Conservation (phyloP, 2,797 vertebrate species). For the Anguilla marmorata region DNA sequence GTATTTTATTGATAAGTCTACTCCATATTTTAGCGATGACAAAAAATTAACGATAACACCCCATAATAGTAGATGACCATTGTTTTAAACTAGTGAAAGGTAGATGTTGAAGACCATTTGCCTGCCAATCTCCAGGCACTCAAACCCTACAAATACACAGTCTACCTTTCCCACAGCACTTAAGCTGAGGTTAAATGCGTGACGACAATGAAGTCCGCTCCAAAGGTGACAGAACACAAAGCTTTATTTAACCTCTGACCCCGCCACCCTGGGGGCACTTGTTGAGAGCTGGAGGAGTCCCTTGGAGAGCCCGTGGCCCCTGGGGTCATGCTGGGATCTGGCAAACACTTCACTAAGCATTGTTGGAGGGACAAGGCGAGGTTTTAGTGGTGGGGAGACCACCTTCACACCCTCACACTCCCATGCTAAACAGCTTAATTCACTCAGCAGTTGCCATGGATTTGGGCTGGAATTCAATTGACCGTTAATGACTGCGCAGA, state of each 20-base stretch:
- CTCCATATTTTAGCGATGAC: not conserved
- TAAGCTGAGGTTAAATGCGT: not conserved
- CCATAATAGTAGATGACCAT: not conserved
- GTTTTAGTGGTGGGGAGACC: constrained; percentile 30
- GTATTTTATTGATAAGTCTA: not conserved
- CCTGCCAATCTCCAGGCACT: not conserved
- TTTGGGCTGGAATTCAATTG: constrained; percentile 57
- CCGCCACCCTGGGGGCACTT: constrained; percentile 42
- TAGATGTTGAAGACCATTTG: not conserved
- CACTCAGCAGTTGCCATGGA: constrained; percentile 46
- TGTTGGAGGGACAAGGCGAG: constrained; percentile 44
- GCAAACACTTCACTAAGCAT: constrained; percentile 41
- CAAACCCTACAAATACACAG: not conserved
- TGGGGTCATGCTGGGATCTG: constrained; percentile 27
- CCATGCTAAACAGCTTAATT: constrained; percentile 37
- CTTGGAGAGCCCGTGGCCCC: constrained; percentile 40
- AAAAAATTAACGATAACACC: not conserved
- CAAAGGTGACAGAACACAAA: constrained; percentile 46
- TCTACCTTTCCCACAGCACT: constrained; percentile 38
- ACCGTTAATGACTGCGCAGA: constrained; percentile 57
- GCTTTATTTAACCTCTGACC: constrained; percentile 56
- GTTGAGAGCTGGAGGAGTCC: constrained; percentile 21
- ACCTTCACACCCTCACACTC: not conserved
- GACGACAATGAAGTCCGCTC: constrained; percentile 48
- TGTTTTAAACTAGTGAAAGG: not conserved